Evolutionary conservation across 1,140 invertebrate species (phyloP).

Genomic region (Eufriesea mexicana): DNA sequence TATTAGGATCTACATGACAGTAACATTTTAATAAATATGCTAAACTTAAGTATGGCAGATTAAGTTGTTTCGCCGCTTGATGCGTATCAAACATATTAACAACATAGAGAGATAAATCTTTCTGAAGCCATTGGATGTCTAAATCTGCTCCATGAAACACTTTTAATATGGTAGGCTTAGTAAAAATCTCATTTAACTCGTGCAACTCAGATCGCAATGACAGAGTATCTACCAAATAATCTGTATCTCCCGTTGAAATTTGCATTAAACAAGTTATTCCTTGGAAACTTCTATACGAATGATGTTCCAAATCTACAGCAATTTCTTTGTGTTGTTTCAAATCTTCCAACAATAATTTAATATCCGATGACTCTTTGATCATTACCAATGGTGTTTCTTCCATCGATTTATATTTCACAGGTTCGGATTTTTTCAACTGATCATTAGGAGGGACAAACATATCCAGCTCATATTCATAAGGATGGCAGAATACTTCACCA

Average conservation of each 20-base stretch:
- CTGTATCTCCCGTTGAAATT: conserved; percentile 92
- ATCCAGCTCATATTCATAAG: conserved; percentile 94
- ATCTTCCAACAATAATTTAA: conserved; percentile 87
- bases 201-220: conserved; percentile 91
- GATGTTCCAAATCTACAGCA: conserved; percentile 95
- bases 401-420: conserved; percentile 82
- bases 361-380: conserved; percentile 86
- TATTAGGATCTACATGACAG: conserved; percentile 91
- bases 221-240: conserved; percentile 97
- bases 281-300: conserved; percentile 91
- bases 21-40: conserved; percentile 91
- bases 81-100: conserved; percentile 99
- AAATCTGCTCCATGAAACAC: conserved; percentile 96
- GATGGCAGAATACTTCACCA: conserved; percentile 87
- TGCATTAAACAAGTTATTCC: conserved; percentile 97
- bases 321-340: conserved; percentile 88
- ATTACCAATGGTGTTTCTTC: conserved; percentile 86
- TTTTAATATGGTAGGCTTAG: conserved; percentile 95
- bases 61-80: conserved; percentile 90
- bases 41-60: conserved; percentile 89
- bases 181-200: conserved; percentile 95
- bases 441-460: conserved; percentile 83
- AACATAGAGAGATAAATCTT: conserved; percentile 96
- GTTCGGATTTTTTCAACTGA: conserved; percentile 80
- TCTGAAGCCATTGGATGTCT: conserved; percentile 97